phyloP scores from a whole-genome alignment of 2,888 invertebrate genomes.

The Pheosia tremula region DNA sequence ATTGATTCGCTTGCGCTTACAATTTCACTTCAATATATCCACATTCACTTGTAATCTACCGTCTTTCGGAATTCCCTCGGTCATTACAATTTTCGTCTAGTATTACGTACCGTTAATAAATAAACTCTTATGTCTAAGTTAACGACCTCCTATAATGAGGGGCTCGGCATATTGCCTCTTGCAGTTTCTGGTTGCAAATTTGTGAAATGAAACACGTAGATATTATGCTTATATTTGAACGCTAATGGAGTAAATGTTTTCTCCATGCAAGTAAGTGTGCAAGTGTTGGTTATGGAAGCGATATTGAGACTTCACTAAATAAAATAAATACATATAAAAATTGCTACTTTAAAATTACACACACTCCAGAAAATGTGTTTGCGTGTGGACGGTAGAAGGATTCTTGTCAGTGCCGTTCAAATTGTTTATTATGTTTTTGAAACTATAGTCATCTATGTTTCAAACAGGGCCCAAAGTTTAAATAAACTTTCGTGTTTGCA shows the following conservation, averaged over 20 bases:
- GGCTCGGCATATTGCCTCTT: conserved; percentile 36
- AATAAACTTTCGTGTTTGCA: conserved; percentile 38
- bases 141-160: conserved; percentile 47
- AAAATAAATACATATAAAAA: too few relatives aligned
- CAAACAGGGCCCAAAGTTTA: conserved; percentile 13
- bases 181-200: conserved; percentile 44
- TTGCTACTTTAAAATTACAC: too few relatives aligned
- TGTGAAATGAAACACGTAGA: too few relatives aligned
- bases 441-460: background rate
- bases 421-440: background rate
- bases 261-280: too few relatives aligned
- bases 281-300: too few relatives aligned
- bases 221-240: too few relatives aligned
- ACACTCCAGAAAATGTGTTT: too few relatives aligned
- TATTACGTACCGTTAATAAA: conserved; percentile 71
- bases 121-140: conserved; percentile 41
- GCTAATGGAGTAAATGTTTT: too few relatives aligned
- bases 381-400: too few relatives aligned
- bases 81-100: conserved; percentile 79
- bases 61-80: conserved; percentile 71
- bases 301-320: too few relatives aligned
- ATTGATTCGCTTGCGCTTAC: conserved; percentile 25
- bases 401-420: background rate
- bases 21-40: conserved; percentile 24
- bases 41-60: conserved; percentile 69